These are phyloP conservation scores for Piprites chloris DNA, from an alignment of 2,113 vertebrate species.

Conservation along the genomic window DNA sequence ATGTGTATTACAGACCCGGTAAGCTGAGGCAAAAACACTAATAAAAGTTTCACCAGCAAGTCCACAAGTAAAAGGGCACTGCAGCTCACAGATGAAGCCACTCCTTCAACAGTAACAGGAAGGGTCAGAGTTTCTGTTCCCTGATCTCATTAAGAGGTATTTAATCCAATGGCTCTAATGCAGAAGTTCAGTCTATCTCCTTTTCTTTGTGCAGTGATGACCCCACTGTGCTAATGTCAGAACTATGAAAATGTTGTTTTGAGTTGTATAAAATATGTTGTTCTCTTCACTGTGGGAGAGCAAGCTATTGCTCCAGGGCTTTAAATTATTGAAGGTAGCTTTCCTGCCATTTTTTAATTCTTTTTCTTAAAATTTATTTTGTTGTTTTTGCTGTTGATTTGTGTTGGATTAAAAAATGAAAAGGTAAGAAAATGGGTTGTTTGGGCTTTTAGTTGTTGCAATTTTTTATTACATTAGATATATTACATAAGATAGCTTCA, in stretches of 20 bases:
- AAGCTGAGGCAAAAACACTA: not conserved
- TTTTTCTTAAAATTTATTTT: not conserved
- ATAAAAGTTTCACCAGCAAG: not conserved
- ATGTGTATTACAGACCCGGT: not conserved
- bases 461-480: not conserved
- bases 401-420: not conserved
- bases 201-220: not conserved
- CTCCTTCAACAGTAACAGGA: not conserved
- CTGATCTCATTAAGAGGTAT: not conserved
- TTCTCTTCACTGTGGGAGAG: not conserved
- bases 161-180: not conserved
- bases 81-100: not conserved
- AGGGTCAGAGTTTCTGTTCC: not conserved
- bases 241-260: slow-evolving; percentile 10
- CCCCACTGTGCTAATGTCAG: not conserved
- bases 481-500: not conserved
- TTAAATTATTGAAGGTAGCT: not conserved
- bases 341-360: not conserved
- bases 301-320: not conserved
- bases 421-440: not conserved
- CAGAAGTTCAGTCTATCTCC: not conserved
- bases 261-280: not conserved
- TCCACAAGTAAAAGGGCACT: not conserved
- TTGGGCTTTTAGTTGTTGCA: not conserved
- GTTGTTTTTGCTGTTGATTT: not conserved